Percentiles rank a stretch among this genome's conserved stretches.
These are phyloP conservation scores for Strongylocentrotus purpuratus DNA, from an alignment of 35 echinoderm and acorn worm genomes.

Conservation along the genomic window DNA sequence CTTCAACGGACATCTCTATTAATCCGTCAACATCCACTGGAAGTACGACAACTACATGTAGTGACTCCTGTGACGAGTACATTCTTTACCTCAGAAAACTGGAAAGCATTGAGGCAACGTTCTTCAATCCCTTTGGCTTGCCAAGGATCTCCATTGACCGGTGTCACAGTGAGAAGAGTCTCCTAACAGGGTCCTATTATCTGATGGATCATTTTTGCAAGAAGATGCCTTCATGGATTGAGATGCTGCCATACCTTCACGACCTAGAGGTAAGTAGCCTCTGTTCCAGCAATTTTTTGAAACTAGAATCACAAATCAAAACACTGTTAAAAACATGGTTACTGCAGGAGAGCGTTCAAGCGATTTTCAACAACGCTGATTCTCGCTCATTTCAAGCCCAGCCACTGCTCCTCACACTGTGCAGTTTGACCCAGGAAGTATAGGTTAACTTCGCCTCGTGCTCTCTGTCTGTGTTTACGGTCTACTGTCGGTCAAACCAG, in stretches of 20 bases:
- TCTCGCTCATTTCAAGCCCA: too few species aligned
- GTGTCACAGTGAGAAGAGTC: constrained; percentile 41
- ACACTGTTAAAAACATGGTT: too few species aligned
- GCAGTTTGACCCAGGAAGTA: too few species aligned
- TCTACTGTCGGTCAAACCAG: too few species aligned
- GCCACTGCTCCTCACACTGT: too few species aligned
- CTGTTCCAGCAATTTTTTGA: too few species aligned
- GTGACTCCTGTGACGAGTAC: neutral
- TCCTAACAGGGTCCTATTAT: constrained; percentile 57
- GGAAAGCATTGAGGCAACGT: constrained; percentile 32
- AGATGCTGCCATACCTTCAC: constrained; percentile 62
- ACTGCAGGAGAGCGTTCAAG: too few species aligned
- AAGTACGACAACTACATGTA: constrained; percentile 41
- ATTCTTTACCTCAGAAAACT: constrained; percentile 47
- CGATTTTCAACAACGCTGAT: too few species aligned
- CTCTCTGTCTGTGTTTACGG: too few species aligned
- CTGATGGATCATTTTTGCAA: constrained; percentile 64
- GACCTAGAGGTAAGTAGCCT: constrained; percentile 66
- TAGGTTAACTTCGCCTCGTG: too few species aligned
- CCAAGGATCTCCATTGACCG: constrained; percentile 35
- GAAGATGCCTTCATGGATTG: constrained; percentile 62
- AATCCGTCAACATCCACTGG: neutral
- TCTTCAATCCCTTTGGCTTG: constrained; percentile 43
- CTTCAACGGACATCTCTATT: neutral
- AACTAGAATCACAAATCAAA: too few species aligned